Conservation (phyloP, 2,888 invertebrate genomes). For the Drosophila limbata region DNA sequence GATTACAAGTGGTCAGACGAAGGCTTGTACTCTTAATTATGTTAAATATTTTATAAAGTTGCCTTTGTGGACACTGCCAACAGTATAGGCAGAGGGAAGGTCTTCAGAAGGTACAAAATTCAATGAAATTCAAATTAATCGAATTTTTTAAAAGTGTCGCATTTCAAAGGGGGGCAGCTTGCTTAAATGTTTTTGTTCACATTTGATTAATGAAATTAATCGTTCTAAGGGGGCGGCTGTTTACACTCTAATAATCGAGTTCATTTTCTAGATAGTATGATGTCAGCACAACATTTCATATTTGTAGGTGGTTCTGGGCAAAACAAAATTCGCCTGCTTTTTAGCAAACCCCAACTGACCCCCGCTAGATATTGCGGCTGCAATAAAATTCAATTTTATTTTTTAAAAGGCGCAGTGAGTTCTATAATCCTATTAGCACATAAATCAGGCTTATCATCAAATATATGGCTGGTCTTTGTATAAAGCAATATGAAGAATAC, state of each 20-base stretch:
- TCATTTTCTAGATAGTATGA: slow-evolving; percentile 35
- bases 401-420: slow-evolving; percentile 16
- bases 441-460: slow-evolving; percentile 41
- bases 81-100: background rate
- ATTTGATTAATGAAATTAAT: slow-evolving; percentile 64
- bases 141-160: slow-evolving; percentile 59
- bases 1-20: slow-evolving; percentile 17
- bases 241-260: slow-evolving; percentile 33
- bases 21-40: slow-evolving; percentile 25
- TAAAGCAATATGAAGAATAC: background rate
- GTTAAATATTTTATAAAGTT: slow-evolving; percentile 37
- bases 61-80: slow-evolving; percentile 26
- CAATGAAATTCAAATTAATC: slow-evolving; percentile 62
- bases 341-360: slow-evolving; percentile 20
- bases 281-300: slow-evolving; percentile 44
- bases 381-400: slow-evolving; percentile 51
- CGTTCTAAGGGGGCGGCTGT: slow-evolving; percentile 19
- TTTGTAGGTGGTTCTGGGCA: background rate
- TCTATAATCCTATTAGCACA: slow-evolving; percentile 30
- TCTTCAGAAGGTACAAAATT: slow-evolving; percentile 21
- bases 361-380: slow-evolving; percentile 3
- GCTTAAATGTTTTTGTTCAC: slow-evolving; percentile 14
- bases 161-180: slow-evolving; percentile 36
- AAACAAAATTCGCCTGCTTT: background rate
- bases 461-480: slow-evolving; percentile 22